Evolutionary conservation across 1,140 invertebrate species (phyloP).

Genomic region (Nebria ingens): DNA sequence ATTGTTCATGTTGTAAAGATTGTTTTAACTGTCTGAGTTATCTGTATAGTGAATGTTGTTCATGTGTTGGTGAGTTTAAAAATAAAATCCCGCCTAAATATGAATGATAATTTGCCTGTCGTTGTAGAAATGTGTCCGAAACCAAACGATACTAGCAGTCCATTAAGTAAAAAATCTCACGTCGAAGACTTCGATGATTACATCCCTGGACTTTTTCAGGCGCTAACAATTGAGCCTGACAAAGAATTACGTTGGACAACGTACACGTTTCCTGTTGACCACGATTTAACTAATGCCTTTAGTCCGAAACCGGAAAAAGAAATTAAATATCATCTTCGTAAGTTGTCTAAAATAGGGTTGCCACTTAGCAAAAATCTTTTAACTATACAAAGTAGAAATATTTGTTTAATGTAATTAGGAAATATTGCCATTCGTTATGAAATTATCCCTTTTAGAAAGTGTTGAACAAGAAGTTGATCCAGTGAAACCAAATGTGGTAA

Average conservation of each 20-base stretch:
- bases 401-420: too few relatives aligned
- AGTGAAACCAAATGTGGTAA: slow-evolving; percentile 48
- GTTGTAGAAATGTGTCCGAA: slow-evolving; percentile 78
- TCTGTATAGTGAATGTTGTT: slow-evolving; percentile 87
- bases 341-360: slow-evolving; percentile 33
- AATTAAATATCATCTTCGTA: slow-evolving; percentile 57
- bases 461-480: slow-evolving; percentile 49
- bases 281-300: slow-evolving; percentile 34
- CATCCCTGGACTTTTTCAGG: slow-evolving; percentile 73
- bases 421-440: slow-evolving; percentile 1
- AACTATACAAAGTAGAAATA: too few relatives aligned
- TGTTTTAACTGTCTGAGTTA: slow-evolving; percentile 82
- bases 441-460: slow-evolving; percentile 41
- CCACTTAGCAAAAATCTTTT: not conserved
- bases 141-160: slow-evolving; percentile 57
- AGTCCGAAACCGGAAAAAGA: slow-evolving; percentile 43
- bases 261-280: slow-evolving; percentile 68
- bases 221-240: slow-evolving; percentile 70
- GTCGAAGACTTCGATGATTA: slow-evolving; percentile 75
- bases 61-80: slow-evolving; percentile 73
- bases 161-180: slow-evolving; percentile 69
- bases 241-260: slow-evolving; percentile 60
- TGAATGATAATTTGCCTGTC: not conserved
- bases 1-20: slow-evolving; percentile 87
- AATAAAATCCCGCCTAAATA: not conserved